A percentile compares a stretch with the other conserved stretches of the same genome.
Evolutionary conservation across 2,797 vertebrate species (phyloP).

Genomic region (Spinus pinus): DNA sequence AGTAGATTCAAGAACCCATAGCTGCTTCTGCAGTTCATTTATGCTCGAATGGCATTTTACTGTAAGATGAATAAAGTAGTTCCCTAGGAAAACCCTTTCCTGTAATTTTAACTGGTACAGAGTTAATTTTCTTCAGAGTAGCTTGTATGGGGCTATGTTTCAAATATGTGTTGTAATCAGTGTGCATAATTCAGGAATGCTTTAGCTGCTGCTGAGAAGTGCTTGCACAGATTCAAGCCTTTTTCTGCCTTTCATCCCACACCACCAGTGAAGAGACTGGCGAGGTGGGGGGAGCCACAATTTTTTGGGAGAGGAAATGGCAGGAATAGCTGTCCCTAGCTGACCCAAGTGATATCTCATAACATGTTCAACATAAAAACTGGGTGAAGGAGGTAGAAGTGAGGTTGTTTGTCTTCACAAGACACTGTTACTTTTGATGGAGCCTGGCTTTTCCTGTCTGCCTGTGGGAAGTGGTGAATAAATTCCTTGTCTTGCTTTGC

Average conservation of each 20-base stretch:
- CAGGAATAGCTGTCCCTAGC: not conserved
- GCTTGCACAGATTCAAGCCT: not conserved
- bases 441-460: not conserved
- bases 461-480: not conserved
- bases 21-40: not conserved
- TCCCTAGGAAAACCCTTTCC: not conserved
- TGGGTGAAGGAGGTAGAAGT: not conserved
- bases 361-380: not conserved
- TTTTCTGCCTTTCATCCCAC: not conserved
- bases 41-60: not conserved
- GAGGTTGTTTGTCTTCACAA: not conserved
- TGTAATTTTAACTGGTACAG: not conserved
- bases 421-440: rapidly evolving
- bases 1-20: not conserved
- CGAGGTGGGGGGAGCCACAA: rapidly evolving
- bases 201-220: not conserved
- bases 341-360: not conserved
- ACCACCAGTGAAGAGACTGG: not conserved
- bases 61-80: not conserved
- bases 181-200: not conserved
- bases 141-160: not conserved
- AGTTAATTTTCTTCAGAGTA: not conserved
- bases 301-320: not conserved
- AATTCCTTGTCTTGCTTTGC: not conserved
- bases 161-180: not conserved